Conservation (phyloP, 2,888 invertebrate species). For the Galerucella calmariensis region DNA sequence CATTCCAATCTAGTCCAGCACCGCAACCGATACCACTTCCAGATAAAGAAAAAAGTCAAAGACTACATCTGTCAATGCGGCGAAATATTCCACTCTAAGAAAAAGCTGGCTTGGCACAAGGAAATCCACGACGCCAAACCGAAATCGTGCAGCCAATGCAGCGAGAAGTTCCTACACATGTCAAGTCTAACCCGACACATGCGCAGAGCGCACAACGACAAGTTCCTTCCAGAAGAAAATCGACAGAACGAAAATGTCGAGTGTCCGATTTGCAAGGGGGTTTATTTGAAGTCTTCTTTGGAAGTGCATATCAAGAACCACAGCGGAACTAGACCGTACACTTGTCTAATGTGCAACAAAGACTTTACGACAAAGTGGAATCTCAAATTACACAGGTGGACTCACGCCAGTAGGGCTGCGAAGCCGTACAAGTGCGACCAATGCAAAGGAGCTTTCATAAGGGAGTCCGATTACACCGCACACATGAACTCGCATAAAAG, state of each 20-base stretch:
- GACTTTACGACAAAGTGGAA: slow-evolving; percentile 92
- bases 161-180: slow-evolving; percentile 87
- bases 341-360: slow-evolving; percentile 86
- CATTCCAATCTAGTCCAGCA: slow-evolving; percentile 89
- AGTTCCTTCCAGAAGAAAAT: slow-evolving; percentile 74
- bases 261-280: slow-evolving; percentile 81
- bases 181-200: slow-evolving; percentile 87
- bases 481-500: slow-evolving; percentile 89
- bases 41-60: slow-evolving; percentile 76
- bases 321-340: slow-evolving; percentile 79
- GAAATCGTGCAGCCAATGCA: slow-evolving; percentile 85
- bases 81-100: slow-evolving; percentile 83
- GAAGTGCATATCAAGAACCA: slow-evolving; percentile 85
- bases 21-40: slow-evolving; percentile 80
- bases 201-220: slow-evolving; percentile 81
- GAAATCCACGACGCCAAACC: slow-evolving; percentile 85
- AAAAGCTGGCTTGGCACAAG: slow-evolving; percentile 86
- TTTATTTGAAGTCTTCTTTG: slow-evolving; percentile 82
- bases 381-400: slow-evolving; percentile 89
- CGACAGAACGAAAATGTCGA: slow-evolving; percentile 76
- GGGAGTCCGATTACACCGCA: slow-evolving; percentile 82
- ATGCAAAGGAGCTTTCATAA: slow-evolving; percentile 87
- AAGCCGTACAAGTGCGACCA: slow-evolving; percentile 87
- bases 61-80: slow-evolving; percentile 72
- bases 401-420: slow-evolving; percentile 83